Evolutionary conservation across 1,140 invertebrate species (phyloP).

Genomic region (Archivesica marissinica): DNA sequence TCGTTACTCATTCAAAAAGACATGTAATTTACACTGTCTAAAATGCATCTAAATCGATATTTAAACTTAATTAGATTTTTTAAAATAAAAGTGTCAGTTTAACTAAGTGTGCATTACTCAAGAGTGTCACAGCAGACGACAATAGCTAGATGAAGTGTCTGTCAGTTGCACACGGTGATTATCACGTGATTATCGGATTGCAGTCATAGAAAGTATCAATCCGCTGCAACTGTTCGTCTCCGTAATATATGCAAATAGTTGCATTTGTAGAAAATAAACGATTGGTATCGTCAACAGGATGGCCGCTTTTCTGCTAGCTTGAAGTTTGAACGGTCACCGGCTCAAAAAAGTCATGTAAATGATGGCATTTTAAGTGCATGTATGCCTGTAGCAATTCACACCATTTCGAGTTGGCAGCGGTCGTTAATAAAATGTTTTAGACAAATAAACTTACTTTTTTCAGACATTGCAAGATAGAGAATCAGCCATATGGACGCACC

Average conservation of each 20-base stretch:
- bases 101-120: conserved; percentile 42
- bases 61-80: conserved; percentile 56
- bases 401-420: too few relatives aligned
- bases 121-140: conserved; percentile 29
- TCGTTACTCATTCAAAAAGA: conserved; percentile 1
- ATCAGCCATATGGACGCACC: too few relatives aligned
- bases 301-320: neutral
- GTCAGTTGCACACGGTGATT: conserved; percentile 43
- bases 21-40: conserved; percentile 39
- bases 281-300: neutral
- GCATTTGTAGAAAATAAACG: conserved; percentile 10
- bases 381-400: too few relatives aligned
- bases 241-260: neutral
- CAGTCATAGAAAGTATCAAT: neutral
- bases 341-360: too few relatives aligned
- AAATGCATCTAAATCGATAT: conserved; percentile 51
- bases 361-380: too few relatives aligned
- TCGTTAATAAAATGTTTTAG: too few relatives aligned
- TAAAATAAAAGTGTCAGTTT: conserved; percentile 63
- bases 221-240: neutral
- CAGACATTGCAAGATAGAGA: too few relatives aligned
- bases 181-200: conserved; percentile 26
- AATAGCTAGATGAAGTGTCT: conserved; percentile 36
- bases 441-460: too few relatives aligned
- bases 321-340: too few relatives aligned